Evolutionary conservation across 2,797 vertebrate genomes (phyloP).

Genomic region (Myiotriccus ornatus): DNA sequence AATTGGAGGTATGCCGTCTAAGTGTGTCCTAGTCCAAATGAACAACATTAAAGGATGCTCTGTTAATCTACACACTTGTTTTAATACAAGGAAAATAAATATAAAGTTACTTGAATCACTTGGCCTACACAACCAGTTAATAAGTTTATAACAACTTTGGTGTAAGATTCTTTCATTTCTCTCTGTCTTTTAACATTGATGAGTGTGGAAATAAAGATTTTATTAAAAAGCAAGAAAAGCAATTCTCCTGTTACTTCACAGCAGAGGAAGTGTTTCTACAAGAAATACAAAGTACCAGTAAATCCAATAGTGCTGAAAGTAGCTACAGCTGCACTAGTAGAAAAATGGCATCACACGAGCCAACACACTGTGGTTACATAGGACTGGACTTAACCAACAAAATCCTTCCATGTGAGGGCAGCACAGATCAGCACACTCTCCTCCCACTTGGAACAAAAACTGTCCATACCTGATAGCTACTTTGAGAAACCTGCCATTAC

Average conservation of each 20-base stretch:
- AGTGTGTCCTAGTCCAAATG: background rate
- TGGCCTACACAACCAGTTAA: background rate
- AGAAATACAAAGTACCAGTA: background rate
- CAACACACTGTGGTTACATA: background rate
- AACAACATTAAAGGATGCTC: background rate
- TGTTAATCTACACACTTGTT: background rate
- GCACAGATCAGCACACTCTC: background rate
- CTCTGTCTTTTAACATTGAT: background rate
- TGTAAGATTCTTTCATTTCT: background rate
- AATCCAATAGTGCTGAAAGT: background rate
- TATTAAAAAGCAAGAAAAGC: background rate
- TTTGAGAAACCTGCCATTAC: background rate
- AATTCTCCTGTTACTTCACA: background rate
- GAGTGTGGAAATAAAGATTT: background rate
- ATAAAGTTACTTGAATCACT: background rate
- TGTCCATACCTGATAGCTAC: background rate
- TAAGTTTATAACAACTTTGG: background rate
- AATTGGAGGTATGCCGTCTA: accelerated
- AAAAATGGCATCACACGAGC: background rate
- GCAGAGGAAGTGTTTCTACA: background rate
- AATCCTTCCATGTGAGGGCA: background rate
- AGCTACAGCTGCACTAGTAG: background rate
- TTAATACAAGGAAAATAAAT: background rate
- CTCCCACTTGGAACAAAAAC: background rate
- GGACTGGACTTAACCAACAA: background rate